A percentile compares a stretch with the other conserved stretches of the same genome.
These are phyloP conservation scores for Sipha flava DNA, from an alignment of 1,140 invertebrate species.

Conservation along the genomic window DNA sequence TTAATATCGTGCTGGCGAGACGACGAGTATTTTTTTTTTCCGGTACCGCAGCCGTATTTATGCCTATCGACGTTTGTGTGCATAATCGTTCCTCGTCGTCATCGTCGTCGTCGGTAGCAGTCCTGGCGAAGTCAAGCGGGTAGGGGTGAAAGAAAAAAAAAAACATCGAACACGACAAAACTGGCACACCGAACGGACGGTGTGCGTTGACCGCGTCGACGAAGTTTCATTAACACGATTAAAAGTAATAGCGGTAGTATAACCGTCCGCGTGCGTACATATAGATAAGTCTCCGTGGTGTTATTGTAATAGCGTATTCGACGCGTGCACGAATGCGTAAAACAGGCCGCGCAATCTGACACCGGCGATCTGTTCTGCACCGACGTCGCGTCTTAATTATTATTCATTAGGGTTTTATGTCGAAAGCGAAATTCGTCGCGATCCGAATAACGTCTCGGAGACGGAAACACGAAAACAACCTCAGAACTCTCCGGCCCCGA, in stretches of 20 bases:
- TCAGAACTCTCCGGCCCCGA: neutral
- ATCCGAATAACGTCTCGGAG: neutral
- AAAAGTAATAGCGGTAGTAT: neutral
- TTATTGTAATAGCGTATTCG: too few species aligned
- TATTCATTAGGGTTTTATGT: constrained; percentile 6
- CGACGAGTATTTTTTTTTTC: too few species aligned
- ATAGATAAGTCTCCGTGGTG: too few species aligned
- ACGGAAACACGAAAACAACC: neutral
- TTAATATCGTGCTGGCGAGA: too few species aligned
- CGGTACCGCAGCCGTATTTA: too few species aligned
- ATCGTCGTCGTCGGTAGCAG: neutral
- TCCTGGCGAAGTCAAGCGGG: neutral
- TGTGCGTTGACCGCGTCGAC: neutral
- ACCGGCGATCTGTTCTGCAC: neutral
- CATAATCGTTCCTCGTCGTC: too few species aligned
- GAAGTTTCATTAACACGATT: neutral
- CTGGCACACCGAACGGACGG: neutral
- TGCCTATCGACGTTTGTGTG: too few species aligned
- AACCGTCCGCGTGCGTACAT: too few species aligned
- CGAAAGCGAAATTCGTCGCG: constrained; percentile 4
- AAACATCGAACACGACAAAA: neutral
- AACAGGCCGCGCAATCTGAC: neutral
- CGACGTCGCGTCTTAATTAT: neutral
- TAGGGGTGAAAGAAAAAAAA: neutral
- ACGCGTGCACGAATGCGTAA: too few species aligned